Conservation (phyloP, 2,797 vertebrate species). For the Falco cherrug region DNA sequence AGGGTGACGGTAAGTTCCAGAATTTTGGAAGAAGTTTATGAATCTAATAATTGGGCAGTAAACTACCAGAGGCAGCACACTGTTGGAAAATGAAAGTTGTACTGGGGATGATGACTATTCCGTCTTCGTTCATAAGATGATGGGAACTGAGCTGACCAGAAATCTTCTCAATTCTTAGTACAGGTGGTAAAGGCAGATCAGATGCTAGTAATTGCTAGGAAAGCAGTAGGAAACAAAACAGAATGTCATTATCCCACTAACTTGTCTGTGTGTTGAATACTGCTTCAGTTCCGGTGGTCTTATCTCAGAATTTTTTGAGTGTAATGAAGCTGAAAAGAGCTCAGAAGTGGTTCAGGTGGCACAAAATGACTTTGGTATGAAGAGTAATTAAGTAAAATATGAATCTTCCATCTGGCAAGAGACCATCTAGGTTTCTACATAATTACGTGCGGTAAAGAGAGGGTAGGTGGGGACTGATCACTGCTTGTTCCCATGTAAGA, state of each 20-base stretch:
- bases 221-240: neutral
- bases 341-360: neutral
- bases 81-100: neutral
- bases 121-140: neutral
- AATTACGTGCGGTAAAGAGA: neutral
- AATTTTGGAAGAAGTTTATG: neutral
- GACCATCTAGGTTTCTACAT: neutral
- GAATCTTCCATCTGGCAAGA: neutral
- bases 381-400: neutral
- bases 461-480: neutral
- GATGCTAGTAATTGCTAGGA: neutral
- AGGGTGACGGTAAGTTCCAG: neutral
- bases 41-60: neutral
- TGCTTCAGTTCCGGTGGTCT: neutral
- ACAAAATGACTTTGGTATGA: neutral
- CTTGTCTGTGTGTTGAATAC: neutral
- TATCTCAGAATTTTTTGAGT: neutral
- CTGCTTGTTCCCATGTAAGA: neutral
- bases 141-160: neutral
- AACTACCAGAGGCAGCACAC: neutral
- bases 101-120: fast-evolving
- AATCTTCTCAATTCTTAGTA: neutral
- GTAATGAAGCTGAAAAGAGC: neutral
- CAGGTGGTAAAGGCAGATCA: neutral
- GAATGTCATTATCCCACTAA: neutral